Evolutionary conservation across 2,888 invertebrate genomes (phyloP).

Genomic region (Reticulitermes lucifugus): DNA sequence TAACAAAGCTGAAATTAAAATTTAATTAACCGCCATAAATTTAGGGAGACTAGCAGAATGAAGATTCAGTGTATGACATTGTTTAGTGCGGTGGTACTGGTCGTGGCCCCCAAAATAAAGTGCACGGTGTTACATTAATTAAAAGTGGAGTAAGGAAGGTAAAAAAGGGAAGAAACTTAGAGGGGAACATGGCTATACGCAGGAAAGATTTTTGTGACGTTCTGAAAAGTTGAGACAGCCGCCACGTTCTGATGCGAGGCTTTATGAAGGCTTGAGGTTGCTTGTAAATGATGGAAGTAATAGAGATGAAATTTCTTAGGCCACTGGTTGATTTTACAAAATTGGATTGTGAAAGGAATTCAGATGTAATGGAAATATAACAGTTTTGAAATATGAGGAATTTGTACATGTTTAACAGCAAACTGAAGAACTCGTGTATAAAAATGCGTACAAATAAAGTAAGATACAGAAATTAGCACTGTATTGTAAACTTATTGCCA

Average conservation of each 20-base stretch:
- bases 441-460: too few relatives aligned
- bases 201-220: background rate
- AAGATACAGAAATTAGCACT: too few relatives aligned
- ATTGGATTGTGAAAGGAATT: too few relatives aligned
- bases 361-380: too few relatives aligned
- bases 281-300: too few relatives aligned
- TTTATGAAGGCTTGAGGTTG: too few relatives aligned
- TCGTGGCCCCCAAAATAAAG: constrained; percentile 58
- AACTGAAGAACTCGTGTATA: too few relatives aligned
- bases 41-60: constrained; percentile 61
- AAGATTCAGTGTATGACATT: constrained; percentile 65
- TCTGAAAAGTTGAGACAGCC: background rate
- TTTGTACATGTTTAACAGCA: too few relatives aligned
- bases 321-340: too few relatives aligned
- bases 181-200: background rate
- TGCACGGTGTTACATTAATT: constrained; percentile 63
- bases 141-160: constrained; percentile 59
- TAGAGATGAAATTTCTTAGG: too few relatives aligned
- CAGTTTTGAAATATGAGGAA: too few relatives aligned
- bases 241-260: background rate
- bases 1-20: constrained; percentile 61
- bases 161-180: background rate
- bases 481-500: too few relatives aligned
- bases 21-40: constrained; percentile 65
- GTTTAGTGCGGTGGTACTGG: constrained; percentile 60